phyloP scores from a whole-genome alignment of 2,113 vertebrate species.

The Acrocephalus arundinaceus region DNA sequence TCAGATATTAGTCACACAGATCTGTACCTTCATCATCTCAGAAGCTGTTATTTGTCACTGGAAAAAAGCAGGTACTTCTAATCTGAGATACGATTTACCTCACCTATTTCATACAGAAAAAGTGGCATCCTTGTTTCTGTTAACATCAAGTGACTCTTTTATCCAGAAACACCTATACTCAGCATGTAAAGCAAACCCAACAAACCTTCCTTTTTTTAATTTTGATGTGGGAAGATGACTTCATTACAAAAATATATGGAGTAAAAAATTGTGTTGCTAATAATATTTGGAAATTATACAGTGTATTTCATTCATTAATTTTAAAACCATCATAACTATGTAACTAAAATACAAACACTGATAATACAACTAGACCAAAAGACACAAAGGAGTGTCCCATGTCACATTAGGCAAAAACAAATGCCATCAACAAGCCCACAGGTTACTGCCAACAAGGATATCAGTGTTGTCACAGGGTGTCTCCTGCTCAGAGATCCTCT shows the following conservation, averaged over 20 bases:
- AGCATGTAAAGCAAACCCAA: background rate
- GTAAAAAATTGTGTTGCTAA: background rate
- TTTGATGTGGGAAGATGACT: background rate
- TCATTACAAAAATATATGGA: background rate
- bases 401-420: background rate
- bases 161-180: background rate
- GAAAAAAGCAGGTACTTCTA: background rate
- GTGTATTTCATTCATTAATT: background rate
- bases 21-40: background rate
- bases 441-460: no score
- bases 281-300: background rate
- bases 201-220: background rate
- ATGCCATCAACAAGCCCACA: rapidly evolving
- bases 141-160: background rate
- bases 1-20: background rate
- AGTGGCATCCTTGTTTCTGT: background rate
- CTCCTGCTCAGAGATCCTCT: background rate
- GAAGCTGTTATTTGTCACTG: background rate
- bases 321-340: rapidly evolving
- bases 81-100: background rate
- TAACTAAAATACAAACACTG: background rate
- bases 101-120: background rate
- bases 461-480: background rate
- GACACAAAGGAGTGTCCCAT: background rate
- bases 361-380: background rate